Evolutionary conservation across 2,113 vertebrate genomes (phyloP).

Genomic region (Xenopus borealis): DNA sequence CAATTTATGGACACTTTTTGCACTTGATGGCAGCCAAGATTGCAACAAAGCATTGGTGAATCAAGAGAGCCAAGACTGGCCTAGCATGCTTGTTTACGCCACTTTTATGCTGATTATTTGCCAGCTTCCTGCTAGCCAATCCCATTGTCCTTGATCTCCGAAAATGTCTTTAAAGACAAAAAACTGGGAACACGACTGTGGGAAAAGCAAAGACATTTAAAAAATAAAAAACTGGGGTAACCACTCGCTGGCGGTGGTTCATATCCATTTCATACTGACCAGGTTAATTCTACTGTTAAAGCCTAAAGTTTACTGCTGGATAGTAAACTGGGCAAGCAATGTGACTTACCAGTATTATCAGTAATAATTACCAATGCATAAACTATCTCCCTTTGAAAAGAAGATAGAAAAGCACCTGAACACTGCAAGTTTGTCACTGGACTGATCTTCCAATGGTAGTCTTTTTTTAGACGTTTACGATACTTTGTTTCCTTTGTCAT

Average conservation of each 20-base stretch:
- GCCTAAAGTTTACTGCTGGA: conserved; percentile 83
- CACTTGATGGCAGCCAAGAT: conserved; percentile 10
- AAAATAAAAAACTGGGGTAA: background rate
- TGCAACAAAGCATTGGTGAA: conserved; percentile 36
- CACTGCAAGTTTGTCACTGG: conserved; percentile 47
- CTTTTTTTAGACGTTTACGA: conserved; percentile 51
- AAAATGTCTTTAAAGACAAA: background rate
- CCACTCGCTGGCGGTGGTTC: conserved; percentile 29
- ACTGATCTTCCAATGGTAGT: conserved; percentile 35
- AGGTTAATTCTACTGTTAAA: conserved; percentile 27
- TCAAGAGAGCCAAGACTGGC: conserved; percentile 41
- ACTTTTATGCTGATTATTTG: conserved; percentile 6
- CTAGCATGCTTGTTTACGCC: conserved; percentile 51
- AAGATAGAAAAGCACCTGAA: too few species aligned
- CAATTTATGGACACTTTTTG: conserved; percentile 39
- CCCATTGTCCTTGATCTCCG: background rate
- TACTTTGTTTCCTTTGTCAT: conserved; percentile 40
- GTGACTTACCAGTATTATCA: conserved; percentile 60
- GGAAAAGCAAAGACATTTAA: background rate
- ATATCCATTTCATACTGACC: conserved; percentile 26
- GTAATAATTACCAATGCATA: conserved; percentile 1
- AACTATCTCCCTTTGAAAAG: conserved; percentile 51
- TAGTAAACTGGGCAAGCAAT: conserved; percentile 70
- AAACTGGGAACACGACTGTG: background rate
- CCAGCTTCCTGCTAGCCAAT: conserved; percentile 10